phyloP scores from a whole-genome alignment of 2,888 invertebrate species.

The Oxytorus armatus region DNA sequence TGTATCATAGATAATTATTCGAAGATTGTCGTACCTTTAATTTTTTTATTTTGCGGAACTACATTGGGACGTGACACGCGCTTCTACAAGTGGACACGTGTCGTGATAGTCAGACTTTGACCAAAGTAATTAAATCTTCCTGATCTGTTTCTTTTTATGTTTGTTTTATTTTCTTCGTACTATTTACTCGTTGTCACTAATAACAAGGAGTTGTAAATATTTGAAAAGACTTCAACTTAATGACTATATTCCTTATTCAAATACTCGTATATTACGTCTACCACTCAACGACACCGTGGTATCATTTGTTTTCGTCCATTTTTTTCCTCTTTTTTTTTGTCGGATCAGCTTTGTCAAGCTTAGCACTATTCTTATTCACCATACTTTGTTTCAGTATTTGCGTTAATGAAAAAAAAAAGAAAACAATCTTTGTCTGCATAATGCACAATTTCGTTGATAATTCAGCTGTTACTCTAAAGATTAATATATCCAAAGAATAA shows the following conservation, averaged over 20 bases:
- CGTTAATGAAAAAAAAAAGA: background rate
- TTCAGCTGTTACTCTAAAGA: too few relatives aligned
- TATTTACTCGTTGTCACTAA: slow-evolving; percentile 1
- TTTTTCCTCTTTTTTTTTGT: background rate
- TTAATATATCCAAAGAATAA: too few relatives aligned
- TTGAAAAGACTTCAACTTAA: background rate
- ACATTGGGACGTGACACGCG: background rate
- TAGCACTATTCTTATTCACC: too few relatives aligned
- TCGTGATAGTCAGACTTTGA: slow-evolving; percentile 19
- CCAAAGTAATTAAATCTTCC: slow-evolving; percentile 1
- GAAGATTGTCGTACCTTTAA: too few relatives aligned
- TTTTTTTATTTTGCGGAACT: background rate
- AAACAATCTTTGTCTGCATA: too few relatives aligned
- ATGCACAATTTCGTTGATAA: too few relatives aligned
- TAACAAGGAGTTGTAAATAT: slow-evolving; percentile 3
- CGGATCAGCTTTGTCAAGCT: background rate
- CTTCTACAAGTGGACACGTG: background rate
- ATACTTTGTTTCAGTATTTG: background rate
- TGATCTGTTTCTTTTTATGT: background rate
- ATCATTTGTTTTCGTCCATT: background rate
- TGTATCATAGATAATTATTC: background rate
- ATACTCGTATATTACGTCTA: background rate
- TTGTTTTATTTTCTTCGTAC: background rate
- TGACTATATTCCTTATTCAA: background rate
- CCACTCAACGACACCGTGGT: background rate